phyloP scores from a whole-genome alignment of 1,140 invertebrate species.

The Dreissena rostriformis region DNA sequence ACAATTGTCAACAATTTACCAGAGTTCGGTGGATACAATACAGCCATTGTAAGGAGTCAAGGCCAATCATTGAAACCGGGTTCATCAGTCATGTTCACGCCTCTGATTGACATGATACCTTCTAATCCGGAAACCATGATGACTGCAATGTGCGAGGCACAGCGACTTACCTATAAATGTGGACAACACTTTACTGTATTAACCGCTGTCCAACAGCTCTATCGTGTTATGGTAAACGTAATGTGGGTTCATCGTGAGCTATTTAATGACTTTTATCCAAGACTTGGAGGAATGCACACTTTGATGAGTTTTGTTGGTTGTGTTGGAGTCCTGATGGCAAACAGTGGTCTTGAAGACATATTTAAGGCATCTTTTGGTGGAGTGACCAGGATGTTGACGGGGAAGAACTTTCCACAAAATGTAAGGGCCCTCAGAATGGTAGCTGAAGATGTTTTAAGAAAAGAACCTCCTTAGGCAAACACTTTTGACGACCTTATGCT shows the following conservation, averaged over 20 bases:
- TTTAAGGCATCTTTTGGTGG: slow-evolving; percentile 56
- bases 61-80: slow-evolving; percentile 4
- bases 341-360: slow-evolving; percentile 53
- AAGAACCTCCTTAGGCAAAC: neutral
- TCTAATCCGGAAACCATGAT: slow-evolving; percentile 59
- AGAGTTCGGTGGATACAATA: slow-evolving; percentile 46
- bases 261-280: too few species aligned
- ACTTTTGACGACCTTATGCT: neutral
- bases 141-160: slow-evolving; percentile 51
- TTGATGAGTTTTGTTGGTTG: slow-evolving; percentile 64
- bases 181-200: slow-evolving; percentile 51
- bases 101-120: slow-evolving; percentile 60
- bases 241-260: too few species aligned
- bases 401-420: slow-evolving; percentile 65
- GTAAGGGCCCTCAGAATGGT: slow-evolving; percentile 58
- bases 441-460: slow-evolving; percentile 39
- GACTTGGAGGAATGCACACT: slow-evolving; percentile 63
- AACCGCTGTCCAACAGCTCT: neutral
- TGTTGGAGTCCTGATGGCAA: slow-evolving; percentile 61
- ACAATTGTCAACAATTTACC: slow-evolving; percentile 8
- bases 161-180: slow-evolving; percentile 14
- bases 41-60: slow-evolving; percentile 8
- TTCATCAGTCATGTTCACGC: slow-evolving; percentile 54
- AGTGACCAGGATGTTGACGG: slow-evolving; percentile 56
- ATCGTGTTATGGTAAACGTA: too few species aligned